phyloP scores from a whole-genome alignment of 2,113 vertebrate species.

The Stictonetta naevosa region DNA sequence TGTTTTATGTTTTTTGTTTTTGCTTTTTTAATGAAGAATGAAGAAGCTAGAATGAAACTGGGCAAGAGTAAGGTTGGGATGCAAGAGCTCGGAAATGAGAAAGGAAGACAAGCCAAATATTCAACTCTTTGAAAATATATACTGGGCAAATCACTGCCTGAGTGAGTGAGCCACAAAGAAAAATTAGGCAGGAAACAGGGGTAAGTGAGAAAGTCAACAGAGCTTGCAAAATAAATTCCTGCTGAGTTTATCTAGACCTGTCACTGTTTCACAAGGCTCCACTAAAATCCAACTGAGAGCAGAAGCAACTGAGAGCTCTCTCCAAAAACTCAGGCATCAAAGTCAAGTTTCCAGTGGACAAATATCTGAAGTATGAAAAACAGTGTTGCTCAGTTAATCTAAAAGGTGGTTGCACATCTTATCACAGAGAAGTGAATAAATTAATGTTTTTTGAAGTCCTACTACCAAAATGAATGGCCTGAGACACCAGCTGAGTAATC shows the following conservation, averaged over 20 bases:
- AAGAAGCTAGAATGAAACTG: neutral
- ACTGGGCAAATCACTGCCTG: neutral
- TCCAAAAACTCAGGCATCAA: neutral
- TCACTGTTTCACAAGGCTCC: neutral
- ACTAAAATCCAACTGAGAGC: constrained; percentile 30
- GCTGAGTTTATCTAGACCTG: constrained; percentile 11
- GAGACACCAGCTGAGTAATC: neutral
- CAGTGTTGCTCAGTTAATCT: neutral
- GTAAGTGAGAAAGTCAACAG: neutral
- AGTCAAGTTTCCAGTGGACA: neutral
- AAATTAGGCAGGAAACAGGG: neutral
- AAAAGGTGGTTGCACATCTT: neutral
- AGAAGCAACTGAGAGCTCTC: neutral
- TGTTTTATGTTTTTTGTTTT: neutral
- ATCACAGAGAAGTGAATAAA: constrained; percentile 21
- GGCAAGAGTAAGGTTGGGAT: neutral
- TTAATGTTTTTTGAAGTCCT: neutral
- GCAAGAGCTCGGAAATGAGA: neutral
- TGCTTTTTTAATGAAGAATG: neutral
- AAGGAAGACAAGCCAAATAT: neutral
- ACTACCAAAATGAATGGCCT: neutral
- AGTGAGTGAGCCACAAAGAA: neutral
- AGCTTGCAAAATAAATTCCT: neutral
- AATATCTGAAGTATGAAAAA: neutral
- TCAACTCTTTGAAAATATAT: neutral